Percentiles rank a stretch among this genome's conserved stretches.
Evolutionary conservation across 1,140 invertebrate species (phyloP).

Genomic region (Drosophila serrata): DNA sequence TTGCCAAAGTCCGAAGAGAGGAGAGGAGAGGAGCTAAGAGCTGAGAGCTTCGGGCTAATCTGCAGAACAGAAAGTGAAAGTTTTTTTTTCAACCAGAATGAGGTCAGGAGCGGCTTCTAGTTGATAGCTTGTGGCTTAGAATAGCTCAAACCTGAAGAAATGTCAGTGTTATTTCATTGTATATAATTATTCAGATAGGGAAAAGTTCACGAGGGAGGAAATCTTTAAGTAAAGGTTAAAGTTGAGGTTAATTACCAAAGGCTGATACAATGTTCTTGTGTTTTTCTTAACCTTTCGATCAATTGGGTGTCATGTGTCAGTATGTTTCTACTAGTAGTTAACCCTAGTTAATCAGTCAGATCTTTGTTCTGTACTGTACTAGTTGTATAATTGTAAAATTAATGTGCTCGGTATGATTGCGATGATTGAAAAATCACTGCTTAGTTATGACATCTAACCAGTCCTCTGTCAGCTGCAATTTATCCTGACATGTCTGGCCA

Average conservation of each 20-base stretch:
- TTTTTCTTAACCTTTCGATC: conserved; percentile 8
- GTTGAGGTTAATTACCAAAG: not conserved
- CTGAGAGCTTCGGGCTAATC: conserved; percentile 50
- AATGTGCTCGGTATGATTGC: conserved; percentile 3
- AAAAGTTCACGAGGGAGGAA: conserved; percentile 18
- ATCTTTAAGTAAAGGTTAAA: conserved; percentile 28
- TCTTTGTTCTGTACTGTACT: not conserved
- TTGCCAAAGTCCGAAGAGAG: conserved; percentile 37
- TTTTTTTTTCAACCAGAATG: conserved; percentile 29
- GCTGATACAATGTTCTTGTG: not conserved
- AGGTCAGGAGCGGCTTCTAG: conserved; percentile 30
- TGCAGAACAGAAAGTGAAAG: conserved; percentile 32
- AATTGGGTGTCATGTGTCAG: no score
- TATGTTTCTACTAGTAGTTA: no score
- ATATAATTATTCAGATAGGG: conserved; percentile 24
- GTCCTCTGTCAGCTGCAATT: conserved; percentile 18
- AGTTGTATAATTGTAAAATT: not conserved
- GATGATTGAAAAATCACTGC: conserved; percentile 44
- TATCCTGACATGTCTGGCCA: conserved; percentile 15
- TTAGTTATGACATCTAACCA: conserved; percentile 21
- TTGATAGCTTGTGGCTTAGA: conserved; percentile 18
- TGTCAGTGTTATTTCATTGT: conserved; percentile 20
- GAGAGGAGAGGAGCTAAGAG: conserved; percentile 5
- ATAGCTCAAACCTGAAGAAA: conserved; percentile 14
- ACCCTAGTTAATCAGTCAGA: conserved; percentile 1